These are phyloP conservation scores for Amyelois transitella DNA, from an alignment of 1,140 invertebrate genomes.

Conservation along the genomic window DNA sequence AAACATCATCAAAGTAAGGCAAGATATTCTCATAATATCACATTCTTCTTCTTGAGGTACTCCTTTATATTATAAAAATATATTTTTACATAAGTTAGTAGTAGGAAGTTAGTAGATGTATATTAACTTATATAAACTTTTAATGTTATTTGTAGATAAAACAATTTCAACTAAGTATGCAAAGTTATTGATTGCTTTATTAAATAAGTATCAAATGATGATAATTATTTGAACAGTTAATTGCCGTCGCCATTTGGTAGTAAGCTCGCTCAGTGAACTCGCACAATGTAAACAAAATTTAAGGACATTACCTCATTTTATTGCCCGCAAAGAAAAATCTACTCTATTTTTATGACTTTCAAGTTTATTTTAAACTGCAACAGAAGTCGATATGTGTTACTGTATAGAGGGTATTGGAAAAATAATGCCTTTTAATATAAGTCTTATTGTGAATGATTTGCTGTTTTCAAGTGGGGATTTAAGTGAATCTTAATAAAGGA, in stretches of 20 bases:
- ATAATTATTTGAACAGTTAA: no score
- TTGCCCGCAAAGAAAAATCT: slow-evolving; percentile 13
- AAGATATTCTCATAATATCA: no score
- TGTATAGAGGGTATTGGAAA: slow-evolving; percentile 33
- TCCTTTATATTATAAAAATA: no score
- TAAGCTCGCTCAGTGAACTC: not conserved
- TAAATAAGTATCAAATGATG: no score
- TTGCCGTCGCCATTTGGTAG: no score
- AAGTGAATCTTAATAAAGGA: not conserved
- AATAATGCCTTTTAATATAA: slow-evolving; percentile 42
- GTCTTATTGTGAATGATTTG: slow-evolving; percentile 41
- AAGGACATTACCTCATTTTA: not conserved
- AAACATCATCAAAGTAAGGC: not conserved
- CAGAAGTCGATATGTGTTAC: slow-evolving; percentile 20
- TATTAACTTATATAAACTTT: no score
- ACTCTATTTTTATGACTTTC: slow-evolving; percentile 7
- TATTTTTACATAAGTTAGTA: no score
- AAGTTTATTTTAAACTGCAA: slow-evolving; percentile 9
- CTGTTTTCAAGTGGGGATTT: slow-evolving; percentile 25
- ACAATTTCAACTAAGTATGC: no score
- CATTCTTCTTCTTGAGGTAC: no score
- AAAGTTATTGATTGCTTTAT: no score
- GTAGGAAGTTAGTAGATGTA: no score
- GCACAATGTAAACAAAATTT: not conserved
- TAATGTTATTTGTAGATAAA: no score